Evolutionary conservation across 2,797 vertebrate species (phyloP).

Genomic region (Neomorphus geoffroyi): DNA sequence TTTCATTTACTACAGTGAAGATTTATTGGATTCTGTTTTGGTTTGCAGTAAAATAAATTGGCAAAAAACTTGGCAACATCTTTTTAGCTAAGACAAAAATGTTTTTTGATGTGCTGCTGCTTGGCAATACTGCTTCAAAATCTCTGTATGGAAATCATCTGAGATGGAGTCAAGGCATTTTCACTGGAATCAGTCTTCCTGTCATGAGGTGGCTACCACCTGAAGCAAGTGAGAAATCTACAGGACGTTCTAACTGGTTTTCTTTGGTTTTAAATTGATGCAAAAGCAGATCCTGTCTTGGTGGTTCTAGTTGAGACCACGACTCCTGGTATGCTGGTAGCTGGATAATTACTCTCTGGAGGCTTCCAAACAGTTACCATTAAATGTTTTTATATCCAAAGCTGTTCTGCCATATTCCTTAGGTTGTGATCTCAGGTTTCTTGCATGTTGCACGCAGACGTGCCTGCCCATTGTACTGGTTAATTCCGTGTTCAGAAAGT

Average conservation of each 20-base stretch:
- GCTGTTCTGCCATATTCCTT: neutral
- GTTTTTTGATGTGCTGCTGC: neutral
- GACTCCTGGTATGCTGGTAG: neutral
- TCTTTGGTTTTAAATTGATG: neutral
- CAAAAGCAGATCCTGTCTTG: neutral
- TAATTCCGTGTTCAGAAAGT: neutral
- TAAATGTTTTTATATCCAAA: neutral
- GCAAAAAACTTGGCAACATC: neutral
- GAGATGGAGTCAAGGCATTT: neutral
- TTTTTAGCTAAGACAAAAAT: neutral
- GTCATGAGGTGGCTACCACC: fast-evolving
- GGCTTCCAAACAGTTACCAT: neutral
- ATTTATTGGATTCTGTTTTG: neutral
- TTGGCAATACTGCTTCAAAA: neutral
- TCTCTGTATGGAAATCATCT: neutral
- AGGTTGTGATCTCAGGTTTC: neutral
- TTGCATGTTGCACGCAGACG: too few species aligned
- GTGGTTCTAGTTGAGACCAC: neutral
- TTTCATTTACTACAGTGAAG: neutral
- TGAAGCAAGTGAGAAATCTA: neutral
- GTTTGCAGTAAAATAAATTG: neutral
- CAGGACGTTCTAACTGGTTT: neutral
- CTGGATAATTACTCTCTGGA: neutral
- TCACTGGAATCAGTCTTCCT: neutral
- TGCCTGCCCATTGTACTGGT: neutral